These are phyloP conservation scores for Actinemys pallida DNA, from an alignment of 2,113 vertebrate species.

Conservation along the genomic window DNA sequence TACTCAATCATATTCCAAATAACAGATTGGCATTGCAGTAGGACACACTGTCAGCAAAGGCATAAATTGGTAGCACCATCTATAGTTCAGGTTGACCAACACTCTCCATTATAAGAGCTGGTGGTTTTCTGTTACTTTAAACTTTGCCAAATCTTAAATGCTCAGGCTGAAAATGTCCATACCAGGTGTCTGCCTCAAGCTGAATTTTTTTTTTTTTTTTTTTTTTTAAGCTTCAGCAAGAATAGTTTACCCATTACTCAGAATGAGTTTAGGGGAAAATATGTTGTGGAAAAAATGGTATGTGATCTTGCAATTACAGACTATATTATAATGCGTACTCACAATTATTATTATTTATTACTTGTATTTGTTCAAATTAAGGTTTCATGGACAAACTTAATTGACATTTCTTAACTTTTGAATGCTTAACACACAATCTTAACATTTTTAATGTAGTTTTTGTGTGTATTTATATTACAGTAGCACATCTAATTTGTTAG, in stretches of 20 bases:
- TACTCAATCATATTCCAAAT: background rate
- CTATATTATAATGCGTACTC: background rate
- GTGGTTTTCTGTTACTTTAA: background rate
- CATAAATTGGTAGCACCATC: too few species aligned
- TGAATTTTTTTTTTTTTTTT: too few species aligned
- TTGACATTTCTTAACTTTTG: background rate
- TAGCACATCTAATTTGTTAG: background rate
- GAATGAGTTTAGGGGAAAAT: background rate
- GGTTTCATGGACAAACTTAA: background rate
- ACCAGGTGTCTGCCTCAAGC: background rate
- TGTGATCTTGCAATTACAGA: background rate
- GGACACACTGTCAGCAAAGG: background rate
- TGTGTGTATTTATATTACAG: background rate
- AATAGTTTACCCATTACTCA: background rate
- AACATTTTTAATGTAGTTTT: background rate
- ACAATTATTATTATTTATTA: background rate
- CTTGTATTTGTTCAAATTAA: background rate
- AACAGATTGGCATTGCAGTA: background rate
- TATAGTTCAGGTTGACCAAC: too few species aligned
- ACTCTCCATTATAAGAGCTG: too few species aligned
- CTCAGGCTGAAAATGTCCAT: background rate
- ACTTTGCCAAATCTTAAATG: slow-evolving; percentile 21
- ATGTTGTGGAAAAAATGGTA: background rate
- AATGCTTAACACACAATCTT: background rate
- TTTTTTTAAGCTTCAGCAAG: background rate